phyloP scores from a whole-genome alignment of 2,888 invertebrate genomes.

The Liopterus haemorrhoidalis region DNA sequence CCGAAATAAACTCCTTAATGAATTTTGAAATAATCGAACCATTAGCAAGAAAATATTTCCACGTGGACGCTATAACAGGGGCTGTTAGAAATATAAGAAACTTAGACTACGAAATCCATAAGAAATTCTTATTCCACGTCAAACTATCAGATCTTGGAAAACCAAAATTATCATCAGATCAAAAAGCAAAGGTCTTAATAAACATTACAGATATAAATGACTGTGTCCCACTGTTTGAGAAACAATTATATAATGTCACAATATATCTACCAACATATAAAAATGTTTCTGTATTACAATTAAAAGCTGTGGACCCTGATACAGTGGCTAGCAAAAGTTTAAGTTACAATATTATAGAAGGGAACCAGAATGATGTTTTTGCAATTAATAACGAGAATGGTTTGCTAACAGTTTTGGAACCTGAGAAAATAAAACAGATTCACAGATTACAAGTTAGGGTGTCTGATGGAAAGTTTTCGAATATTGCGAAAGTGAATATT shows the following conservation, averaged over 20 bases:
- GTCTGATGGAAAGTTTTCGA: constrained; percentile 77
- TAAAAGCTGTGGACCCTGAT: constrained; percentile 74
- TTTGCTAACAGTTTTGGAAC: constrained; percentile 58
- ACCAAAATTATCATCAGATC: constrained; percentile 72
- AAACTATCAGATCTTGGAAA: constrained; percentile 78
- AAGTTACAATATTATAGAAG: constrained; percentile 74
- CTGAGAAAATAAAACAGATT: constrained; percentile 54
- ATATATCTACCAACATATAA: constrained; percentile 75
- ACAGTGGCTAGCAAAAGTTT: constrained; percentile 53
- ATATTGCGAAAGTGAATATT: constrained; percentile 63
- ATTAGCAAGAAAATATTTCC: constrained; percentile 70
- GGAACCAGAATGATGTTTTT: constrained; percentile 70
- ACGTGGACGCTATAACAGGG: constrained; percentile 81
- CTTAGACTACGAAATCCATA: constrained; percentile 72
- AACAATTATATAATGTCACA: constrained; percentile 65
- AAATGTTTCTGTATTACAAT: constrained; percentile 64
- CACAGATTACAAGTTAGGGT: constrained; percentile 74
- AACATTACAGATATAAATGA: constrained; percentile 80
- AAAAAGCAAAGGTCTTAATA: constrained; percentile 72
- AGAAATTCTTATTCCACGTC: constrained; percentile 71
- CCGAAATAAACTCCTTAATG: constrained; percentile 75
- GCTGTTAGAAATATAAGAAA: constrained; percentile 70
- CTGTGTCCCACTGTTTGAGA: constrained; percentile 75
- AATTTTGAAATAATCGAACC: constrained; percentile 80
- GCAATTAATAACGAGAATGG: constrained; percentile 62